A percentile compares a stretch with the other conserved stretches of the same genome.
Conservation (phyloP, 2,113 vertebrate species). For the Ceyx margarethae region DNA sequence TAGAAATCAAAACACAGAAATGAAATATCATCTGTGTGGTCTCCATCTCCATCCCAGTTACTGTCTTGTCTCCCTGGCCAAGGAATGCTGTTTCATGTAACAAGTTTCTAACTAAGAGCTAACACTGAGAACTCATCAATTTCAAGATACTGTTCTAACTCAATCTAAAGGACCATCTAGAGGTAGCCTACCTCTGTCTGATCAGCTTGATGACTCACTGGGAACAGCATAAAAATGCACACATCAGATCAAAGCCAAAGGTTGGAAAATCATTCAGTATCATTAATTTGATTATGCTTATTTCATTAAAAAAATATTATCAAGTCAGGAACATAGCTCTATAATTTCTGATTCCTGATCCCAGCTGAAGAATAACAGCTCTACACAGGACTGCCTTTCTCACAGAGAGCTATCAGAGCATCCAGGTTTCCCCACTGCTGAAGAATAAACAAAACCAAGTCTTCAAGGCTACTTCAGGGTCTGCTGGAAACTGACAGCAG, state of each 20-base stretch:
- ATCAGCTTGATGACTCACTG: neutral
- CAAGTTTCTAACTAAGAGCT: neutral
- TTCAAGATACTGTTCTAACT: neutral
- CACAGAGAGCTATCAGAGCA: neutral
- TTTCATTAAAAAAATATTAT: neutral
- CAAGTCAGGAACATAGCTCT: neutral
- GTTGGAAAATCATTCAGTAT: neutral
- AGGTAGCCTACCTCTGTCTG: neutral
- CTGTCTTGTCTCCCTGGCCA: neutral
- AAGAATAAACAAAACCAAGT: neutral
- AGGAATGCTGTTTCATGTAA: neutral
- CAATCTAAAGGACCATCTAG: neutral
- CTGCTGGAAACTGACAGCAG: neutral
- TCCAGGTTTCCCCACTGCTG: neutral
- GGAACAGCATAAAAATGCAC: neutral
- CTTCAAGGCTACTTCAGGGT: neutral
- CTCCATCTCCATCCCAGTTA: neutral
- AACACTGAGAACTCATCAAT: neutral
- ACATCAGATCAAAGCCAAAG: neutral
- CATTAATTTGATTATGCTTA: neutral
- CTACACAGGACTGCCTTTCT: neutral
- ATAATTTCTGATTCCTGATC: neutral
- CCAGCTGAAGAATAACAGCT: neutral
- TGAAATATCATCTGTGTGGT: neutral
- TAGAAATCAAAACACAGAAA: neutral